These are phyloP conservation scores for Struthio camelus DNA, from an alignment of 2,113 vertebrate species.

Conservation along the genomic window DNA sequence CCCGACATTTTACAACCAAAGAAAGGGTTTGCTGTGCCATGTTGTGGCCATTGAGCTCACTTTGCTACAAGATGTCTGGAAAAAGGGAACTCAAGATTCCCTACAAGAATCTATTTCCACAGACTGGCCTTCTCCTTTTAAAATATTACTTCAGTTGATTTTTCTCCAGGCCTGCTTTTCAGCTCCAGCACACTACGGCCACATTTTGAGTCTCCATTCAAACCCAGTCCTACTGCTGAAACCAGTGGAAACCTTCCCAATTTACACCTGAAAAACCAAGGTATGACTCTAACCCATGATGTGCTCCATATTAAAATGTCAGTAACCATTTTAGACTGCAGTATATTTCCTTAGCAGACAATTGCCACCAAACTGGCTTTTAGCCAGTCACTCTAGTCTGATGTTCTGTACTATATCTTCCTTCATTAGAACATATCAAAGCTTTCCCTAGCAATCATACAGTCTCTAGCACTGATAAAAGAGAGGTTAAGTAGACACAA, in stretches of 20 bases:
- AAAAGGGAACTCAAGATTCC: not conserved
- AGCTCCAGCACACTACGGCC: not conserved
- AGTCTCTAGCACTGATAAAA: not conserved
- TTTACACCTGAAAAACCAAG: not conserved
- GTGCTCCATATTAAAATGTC: not conserved
- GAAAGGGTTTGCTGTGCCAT: not conserved
- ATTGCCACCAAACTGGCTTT: not conserved
- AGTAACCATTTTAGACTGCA: not conserved
- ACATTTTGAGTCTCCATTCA: not conserved
- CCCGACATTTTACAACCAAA: not conserved
- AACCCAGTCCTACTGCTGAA: not conserved
- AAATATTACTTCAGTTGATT: not conserved
- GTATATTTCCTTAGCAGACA: not conserved
- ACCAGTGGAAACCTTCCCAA: not conserved
- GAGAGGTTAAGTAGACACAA: not conserved
- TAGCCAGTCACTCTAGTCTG: not conserved
- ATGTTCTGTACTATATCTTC: not conserved
- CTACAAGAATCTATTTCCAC: not conserved
- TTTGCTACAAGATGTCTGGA: not conserved
- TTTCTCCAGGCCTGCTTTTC: not conserved
- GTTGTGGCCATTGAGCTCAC: not conserved
- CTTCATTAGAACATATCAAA: not conserved
- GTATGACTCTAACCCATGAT: not conserved
- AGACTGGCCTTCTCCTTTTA: not conserved
- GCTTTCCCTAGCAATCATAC: not conserved